phyloP scores from a whole-genome alignment of 1,140 invertebrate genomes.

The Apis dorsata region DNA sequence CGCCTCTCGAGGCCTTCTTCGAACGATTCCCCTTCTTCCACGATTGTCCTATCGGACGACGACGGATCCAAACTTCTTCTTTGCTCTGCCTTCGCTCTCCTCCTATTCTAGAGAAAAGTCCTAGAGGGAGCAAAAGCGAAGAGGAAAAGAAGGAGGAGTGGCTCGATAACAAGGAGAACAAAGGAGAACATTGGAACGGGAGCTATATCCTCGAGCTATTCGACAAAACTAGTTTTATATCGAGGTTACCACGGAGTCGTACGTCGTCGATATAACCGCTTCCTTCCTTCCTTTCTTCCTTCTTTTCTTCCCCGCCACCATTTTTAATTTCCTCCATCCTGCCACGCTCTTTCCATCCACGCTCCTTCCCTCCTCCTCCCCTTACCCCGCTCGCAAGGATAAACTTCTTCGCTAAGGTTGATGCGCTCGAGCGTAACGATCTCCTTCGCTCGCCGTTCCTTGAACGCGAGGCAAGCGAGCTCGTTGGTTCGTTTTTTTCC shows the following conservation, averaged over 20 bases:
- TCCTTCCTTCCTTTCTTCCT: neutral
- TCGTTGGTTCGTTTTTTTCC: conserved; percentile 32
- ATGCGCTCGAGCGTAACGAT: conserved; percentile 61
- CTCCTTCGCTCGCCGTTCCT: neutral
- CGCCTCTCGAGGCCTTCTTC: conserved; percentile 26
- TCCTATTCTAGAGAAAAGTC: neutral
- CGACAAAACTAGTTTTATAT: conserved; percentile 49
- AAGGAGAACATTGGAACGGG: conserved; percentile 14
- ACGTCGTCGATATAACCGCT: conserved; percentile 16
- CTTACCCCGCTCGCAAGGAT: neutral
- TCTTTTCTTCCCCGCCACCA: conserved; percentile 7
- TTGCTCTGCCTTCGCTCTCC: neutral
- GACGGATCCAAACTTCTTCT: too few relatives aligned
- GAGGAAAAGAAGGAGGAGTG: neutral
- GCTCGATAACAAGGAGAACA: conserved; percentile 37
- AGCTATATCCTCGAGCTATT: conserved; percentile 35
- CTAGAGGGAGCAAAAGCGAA: neutral
- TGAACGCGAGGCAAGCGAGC: conserved; percentile 3
- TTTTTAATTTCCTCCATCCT: neutral
- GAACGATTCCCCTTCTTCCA: neutral
- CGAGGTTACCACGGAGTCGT: conserved; percentile 37
- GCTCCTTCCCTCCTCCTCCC: neutral
- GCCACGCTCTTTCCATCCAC: neutral
- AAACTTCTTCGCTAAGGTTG: conserved; percentile 36
- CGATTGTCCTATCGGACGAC: too few relatives aligned